A percentile compares a stretch with the other conserved stretches of the same genome.
phyloP scores from a whole-genome alignment of 2,888 invertebrate genomes.

The Carpatolechia fugitivella region DNA sequence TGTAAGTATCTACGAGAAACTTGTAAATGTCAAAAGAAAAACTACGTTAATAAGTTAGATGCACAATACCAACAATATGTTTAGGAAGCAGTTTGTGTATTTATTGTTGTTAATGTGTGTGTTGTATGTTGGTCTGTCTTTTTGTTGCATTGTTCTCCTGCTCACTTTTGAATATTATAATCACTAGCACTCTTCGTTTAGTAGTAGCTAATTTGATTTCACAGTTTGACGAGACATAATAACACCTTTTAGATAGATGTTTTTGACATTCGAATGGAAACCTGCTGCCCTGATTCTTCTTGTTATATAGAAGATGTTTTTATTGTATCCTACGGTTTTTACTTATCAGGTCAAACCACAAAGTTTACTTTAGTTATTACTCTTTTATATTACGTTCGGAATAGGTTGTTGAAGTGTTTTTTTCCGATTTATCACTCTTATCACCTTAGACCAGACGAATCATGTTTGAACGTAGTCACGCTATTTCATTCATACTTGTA shows the following conservation, averaged over 20 bases:
- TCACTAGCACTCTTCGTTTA: background rate
- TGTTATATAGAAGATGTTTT: background rate
- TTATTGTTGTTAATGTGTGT: too few relatives aligned
- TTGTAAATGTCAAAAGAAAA: too few relatives aligned
- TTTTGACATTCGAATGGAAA: too few relatives aligned
- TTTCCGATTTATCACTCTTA: too few relatives aligned
- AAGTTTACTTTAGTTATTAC: slow-evolving; percentile 28
- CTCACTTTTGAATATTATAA: background rate
- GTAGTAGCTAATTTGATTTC: background rate
- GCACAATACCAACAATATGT: too few relatives aligned
- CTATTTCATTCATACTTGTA: background rate
- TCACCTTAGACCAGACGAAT: too few relatives aligned
- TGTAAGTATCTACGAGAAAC: too few relatives aligned
- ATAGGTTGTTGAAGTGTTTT: too few relatives aligned
- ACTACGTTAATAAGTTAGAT: too few relatives aligned
- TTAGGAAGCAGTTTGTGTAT: slow-evolving; percentile 10
- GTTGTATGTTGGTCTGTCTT: too few relatives aligned
- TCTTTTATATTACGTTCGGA: too few relatives aligned
- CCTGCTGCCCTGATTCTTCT: slow-evolving; percentile 1
- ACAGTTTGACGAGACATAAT: background rate
- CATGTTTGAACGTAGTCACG: background rate
- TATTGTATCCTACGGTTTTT: background rate
- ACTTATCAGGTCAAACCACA: slow-evolving; percentile 8
- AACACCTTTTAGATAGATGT: background rate
- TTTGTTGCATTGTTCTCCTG: background rate